Percentiles rank a stretch among this genome's conserved stretches.
Evolutionary conservation across 2,113 vertebrate genomes (phyloP).

Genomic region (Ailurus styani): DNA sequence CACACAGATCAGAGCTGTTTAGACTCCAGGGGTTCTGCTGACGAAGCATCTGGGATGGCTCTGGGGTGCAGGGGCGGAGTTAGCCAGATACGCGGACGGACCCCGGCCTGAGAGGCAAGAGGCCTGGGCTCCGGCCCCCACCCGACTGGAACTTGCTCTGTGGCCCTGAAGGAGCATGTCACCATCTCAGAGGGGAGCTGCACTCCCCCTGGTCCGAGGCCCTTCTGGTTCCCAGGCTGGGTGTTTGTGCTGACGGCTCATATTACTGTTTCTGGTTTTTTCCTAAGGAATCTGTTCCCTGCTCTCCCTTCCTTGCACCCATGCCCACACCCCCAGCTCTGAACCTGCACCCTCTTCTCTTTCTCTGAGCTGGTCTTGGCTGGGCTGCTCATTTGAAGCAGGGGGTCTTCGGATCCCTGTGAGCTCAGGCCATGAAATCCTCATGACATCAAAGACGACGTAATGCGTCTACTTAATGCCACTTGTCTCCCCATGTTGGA

Average conservation of each 20-base stretch:
- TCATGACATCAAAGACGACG: slow-evolving; percentile 62
- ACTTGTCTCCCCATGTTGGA: slow-evolving; percentile 20
- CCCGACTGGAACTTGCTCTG: not conserved
- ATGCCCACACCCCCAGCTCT: not conserved
- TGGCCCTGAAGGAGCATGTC: not conserved
- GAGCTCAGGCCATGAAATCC: slow-evolving; percentile 47
- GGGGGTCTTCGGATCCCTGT: slow-evolving; percentile 14
- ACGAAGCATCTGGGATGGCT: not conserved
- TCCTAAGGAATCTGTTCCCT: not conserved
- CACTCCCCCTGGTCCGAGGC: not conserved
- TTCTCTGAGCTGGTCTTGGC: not conserved
- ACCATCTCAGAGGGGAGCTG: not conserved
- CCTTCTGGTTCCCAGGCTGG: not conserved
- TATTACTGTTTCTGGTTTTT: not conserved
- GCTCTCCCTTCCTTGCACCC: not conserved
- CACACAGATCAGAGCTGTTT: not conserved
- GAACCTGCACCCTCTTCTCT: not conserved
- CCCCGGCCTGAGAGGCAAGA: not conserved
- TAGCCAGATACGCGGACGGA: fast-evolving
- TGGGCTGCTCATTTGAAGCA: not conserved
- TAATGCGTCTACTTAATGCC: slow-evolving; percentile 58
- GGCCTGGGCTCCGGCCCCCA: not conserved
- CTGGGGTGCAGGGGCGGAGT: not conserved
- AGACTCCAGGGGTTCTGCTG: not conserved
- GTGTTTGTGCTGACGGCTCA: not conserved